Conservation (phyloP, 2,797 vertebrate genomes). For the Tachyglossus aculeatus region DNA sequence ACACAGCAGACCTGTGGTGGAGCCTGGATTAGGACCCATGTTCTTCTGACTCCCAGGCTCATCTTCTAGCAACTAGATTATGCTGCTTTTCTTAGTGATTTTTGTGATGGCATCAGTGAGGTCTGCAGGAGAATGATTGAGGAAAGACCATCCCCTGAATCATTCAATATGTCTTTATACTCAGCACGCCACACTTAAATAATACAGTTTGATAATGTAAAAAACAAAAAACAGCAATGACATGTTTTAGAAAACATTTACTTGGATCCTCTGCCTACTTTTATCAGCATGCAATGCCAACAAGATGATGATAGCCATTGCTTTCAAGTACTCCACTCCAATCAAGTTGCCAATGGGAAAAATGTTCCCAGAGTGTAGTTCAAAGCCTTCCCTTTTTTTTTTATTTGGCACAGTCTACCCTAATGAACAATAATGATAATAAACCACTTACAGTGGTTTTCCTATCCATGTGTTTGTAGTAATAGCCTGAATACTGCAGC, state of each 20-base stretch:
- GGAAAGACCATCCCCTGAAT: constrained; percentile 1
- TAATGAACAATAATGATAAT: neutral
- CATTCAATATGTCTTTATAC: constrained; percentile 37
- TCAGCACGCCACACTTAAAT: constrained; percentile 6
- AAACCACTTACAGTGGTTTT: constrained; percentile 7
- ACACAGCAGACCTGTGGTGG: no score
- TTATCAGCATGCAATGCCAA: constrained; percentile 24
- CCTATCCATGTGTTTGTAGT: neutral
- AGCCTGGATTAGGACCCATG: no score
- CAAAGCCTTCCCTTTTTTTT: constrained; percentile 15
- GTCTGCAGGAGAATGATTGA: no score
- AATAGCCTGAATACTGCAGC: neutral
- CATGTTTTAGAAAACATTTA: neutral
- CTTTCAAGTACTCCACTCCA: constrained; percentile 19
- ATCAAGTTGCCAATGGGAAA: neutral
- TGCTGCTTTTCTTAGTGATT: no score
- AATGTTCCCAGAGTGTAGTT: constrained; percentile 6
- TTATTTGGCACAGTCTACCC: no score
- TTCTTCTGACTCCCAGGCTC: no score
- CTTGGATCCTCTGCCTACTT: constrained; percentile 2
- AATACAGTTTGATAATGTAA: neutral
- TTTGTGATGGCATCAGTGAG: no score
- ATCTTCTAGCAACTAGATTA: no score
- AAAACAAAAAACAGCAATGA: no score
- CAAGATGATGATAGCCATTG: constrained; percentile 17